Evolutionary conservation across 1,140 invertebrate species (phyloP).

Genomic region (Oedothorax gibbosus): DNA sequence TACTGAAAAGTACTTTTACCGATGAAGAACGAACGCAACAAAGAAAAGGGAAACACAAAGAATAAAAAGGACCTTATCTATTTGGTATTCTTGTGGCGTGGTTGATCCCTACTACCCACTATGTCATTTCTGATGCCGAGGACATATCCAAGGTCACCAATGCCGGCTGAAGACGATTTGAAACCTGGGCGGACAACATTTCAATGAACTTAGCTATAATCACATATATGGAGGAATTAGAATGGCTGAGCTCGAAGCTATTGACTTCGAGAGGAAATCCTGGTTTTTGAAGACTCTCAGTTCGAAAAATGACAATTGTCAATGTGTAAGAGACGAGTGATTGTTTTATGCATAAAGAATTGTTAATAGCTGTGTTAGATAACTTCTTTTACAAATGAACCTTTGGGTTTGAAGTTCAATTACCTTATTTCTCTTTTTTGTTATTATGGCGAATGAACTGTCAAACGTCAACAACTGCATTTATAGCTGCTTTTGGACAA

Average conservation of each 20-base stretch:
- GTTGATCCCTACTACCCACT: constrained; percentile 25
- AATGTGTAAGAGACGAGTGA: no score
- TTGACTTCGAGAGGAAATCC: constrained; percentile 8
- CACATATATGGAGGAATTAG: neutral
- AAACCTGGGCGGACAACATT: neutral
- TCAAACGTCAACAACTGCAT: no score
- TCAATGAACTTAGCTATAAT: constrained; percentile 13
- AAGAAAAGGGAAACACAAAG: constrained; percentile 5
- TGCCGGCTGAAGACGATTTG: constrained; percentile 15
- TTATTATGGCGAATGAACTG: no score
- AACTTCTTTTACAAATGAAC: no score
- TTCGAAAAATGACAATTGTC: no score
- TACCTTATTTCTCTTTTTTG: no score
- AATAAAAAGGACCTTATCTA: no score
- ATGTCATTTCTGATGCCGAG: constrained; percentile 6
- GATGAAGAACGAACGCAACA: neutral
- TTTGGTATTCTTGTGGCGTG: constrained; percentile 23
- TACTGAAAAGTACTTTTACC: constrained; percentile 35
- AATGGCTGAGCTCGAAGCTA: neutral
- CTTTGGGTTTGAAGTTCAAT: no score
- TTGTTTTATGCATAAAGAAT: no score
- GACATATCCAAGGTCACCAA: constrained; percentile 25
- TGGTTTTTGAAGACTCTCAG: neutral
- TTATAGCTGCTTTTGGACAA: no score
- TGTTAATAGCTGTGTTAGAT: no score